Evolutionary conservation across 1,140 invertebrate genomes (phyloP).

Genomic region (Lasaia peninsularis): DNA sequence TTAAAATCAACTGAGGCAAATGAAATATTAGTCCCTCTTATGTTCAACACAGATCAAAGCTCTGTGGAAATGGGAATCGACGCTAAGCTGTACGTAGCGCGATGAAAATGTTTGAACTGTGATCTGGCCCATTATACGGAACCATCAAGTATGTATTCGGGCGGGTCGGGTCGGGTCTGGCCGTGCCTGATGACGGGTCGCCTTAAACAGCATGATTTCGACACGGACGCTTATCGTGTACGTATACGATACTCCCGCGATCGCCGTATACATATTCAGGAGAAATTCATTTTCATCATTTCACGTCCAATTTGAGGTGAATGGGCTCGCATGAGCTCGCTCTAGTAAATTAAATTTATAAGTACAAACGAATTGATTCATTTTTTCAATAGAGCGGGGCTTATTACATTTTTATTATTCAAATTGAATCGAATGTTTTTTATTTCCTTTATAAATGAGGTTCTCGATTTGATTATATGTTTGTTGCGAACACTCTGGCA

Average conservation of each 20-base stretch:
- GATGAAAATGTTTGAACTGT: constrained; percentile 40
- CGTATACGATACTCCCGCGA: no score
- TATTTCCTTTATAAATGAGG: no score
- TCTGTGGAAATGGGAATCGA: neutral
- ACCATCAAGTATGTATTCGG: constrained; percentile 51
- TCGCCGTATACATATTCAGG: constrained; percentile 33
- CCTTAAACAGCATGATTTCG: constrained; percentile 65
- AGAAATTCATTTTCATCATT: constrained; percentile 35
- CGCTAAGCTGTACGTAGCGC: neutral
- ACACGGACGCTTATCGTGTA: constrained; percentile 48
- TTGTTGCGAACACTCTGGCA: no score
- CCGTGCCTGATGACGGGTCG: constrained; percentile 62
- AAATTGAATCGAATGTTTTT: neutral
- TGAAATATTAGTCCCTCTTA: no score
- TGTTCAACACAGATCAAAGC: no score
- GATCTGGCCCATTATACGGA: constrained; percentile 65
- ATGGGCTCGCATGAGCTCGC: neutral
- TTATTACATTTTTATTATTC: neutral
- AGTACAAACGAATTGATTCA: constrained; percentile 1
- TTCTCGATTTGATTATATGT: no score
- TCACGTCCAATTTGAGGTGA: constrained; percentile 29
- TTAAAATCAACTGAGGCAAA: no score
- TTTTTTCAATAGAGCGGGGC: neutral
- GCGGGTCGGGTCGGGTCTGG: constrained; percentile 34
- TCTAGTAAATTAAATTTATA: constrained; percentile 9